These are phyloP conservation scores for Hormaphis cornu DNA, from an alignment of 1,140 invertebrate genomes.

Conservation along the genomic window DNA sequence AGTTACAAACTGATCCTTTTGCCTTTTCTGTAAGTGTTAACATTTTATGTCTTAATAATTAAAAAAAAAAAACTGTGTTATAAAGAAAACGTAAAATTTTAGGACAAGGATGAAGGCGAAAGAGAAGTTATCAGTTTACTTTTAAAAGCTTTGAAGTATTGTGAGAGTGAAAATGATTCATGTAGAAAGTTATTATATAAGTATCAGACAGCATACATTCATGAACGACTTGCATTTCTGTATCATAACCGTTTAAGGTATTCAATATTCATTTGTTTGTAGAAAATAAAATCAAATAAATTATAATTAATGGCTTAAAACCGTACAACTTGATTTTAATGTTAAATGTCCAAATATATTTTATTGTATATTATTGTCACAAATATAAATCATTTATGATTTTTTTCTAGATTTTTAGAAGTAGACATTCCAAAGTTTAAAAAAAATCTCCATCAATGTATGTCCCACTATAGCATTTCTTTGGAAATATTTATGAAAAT, in stretches of 20 bases:
- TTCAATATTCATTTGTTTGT: background rate
- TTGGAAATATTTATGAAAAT: conserved; percentile 23
- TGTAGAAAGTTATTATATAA: conserved; percentile 66
- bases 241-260: conserved; percentile 64
- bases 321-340: too few relatives aligned
- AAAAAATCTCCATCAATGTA: conserved; percentile 20
- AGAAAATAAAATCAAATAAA: too few relatives aligned
- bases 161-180: conserved; percentile 58
- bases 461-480: conserved; percentile 4
- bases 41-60: background rate
- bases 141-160: conserved; percentile 64
- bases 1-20: conserved; percentile 63
- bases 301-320: too few relatives aligned
- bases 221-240: conserved; percentile 65
- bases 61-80: background rate
- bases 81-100: background rate
- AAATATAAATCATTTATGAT: background rate
- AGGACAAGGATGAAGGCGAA: conserved; percentile 49
- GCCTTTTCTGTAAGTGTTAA: background rate
- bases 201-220: conserved; percentile 66
- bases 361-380: conserved; percentile 54
- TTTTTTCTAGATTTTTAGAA: background rate
- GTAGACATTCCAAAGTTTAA: conserved; percentile 20
- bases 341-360: too few relatives aligned
- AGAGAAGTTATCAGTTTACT: conserved; percentile 65